A percentile compares a stretch with the other conserved stretches of the same genome.
These are phyloP conservation scores for Podarcis raffonei DNA, from an alignment of 2,113 vertebrate genomes.

Conservation along the genomic window DNA sequence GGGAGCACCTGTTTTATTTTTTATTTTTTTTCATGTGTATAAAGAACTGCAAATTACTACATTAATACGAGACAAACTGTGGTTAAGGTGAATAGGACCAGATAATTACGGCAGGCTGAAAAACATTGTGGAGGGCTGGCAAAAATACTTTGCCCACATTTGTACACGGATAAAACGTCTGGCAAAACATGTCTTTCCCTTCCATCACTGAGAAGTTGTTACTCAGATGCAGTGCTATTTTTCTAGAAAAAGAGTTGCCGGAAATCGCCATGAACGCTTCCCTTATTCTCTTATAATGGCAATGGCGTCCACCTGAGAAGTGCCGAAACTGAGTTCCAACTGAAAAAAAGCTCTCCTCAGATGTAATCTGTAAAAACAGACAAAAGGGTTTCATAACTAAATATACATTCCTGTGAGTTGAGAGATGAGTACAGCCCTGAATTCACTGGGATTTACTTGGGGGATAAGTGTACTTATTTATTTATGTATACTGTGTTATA, in stretches of 20 bases:
- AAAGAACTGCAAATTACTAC: background rate
- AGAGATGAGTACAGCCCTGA: background rate
- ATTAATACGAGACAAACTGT: background rate
- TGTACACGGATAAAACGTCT: background rate
- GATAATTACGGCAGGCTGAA: background rate
- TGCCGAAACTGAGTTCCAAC: no score
- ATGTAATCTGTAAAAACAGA: background rate
- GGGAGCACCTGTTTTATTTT: background rate
- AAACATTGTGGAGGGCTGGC: background rate
- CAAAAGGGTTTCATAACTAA: background rate
- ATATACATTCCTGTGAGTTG: background rate
- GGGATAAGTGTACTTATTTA: background rate
- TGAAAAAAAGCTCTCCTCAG: no score
- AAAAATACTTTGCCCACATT: background rate
- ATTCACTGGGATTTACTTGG: background rate
- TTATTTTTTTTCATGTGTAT: background rate
- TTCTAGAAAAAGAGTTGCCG: no score
- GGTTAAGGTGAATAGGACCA: background rate
- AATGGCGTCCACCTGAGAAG: no score
- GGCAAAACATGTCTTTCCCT: background rate
- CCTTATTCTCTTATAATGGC: no score
- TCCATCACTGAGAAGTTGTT: background rate
- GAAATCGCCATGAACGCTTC: no score
- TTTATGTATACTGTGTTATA: no score
- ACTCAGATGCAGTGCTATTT: background rate